Evolutionary conservation across 2,888 invertebrate species (phyloP), one percentile per base, ranked within the genome.

Genomic region (Nasonovia ribisnigri): DNA sequence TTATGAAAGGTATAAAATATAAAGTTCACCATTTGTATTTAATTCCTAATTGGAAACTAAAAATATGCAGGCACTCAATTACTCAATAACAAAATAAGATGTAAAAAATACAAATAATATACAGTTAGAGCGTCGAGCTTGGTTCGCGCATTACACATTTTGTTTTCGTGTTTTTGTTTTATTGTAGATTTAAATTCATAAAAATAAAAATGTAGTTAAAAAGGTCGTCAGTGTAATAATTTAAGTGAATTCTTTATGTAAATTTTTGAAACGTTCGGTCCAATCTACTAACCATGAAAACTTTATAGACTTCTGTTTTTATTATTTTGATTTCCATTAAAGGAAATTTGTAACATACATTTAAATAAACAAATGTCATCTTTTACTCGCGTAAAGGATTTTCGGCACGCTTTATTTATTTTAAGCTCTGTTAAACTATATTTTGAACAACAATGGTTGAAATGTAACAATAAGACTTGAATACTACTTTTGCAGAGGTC

Each of bases 311-410:
- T 24, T 51, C 16, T 88, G 36, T 88, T 88, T 88, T 51, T 88
- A 88, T 88, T 88, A 57, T 43, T 57, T 89, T 10, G 57, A 60
- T 89, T 89, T 89, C 57, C 57, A 29, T 89, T 89, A 89, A 89
- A 43, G 43, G 4, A 57, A 43, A 43, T 60, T 26, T n/a, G 29
- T 43, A 42, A 67, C 16, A 36, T 51, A 77, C 13, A 36, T 90
- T 77, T 77, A 67, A 67, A 77, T 77, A 77, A 90, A 90, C 77
- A 77, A 90, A 90, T 77, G 77, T 84, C 90, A 51, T 77, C 48
- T 90, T 84, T 77, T 5, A 36, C 46, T 90, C 2, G 36, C 24
- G 6, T 57, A 88, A 88, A 46, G 43, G 16, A 60, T 89, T 89
- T 89, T 89, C 43, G 6, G 16, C 43, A 20, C 43, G 60, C 43